These are phyloP conservation scores for Rotaria sp. DNA, from an alignment of 2,888 invertebrate species.

Conservation along the genomic window DNA sequence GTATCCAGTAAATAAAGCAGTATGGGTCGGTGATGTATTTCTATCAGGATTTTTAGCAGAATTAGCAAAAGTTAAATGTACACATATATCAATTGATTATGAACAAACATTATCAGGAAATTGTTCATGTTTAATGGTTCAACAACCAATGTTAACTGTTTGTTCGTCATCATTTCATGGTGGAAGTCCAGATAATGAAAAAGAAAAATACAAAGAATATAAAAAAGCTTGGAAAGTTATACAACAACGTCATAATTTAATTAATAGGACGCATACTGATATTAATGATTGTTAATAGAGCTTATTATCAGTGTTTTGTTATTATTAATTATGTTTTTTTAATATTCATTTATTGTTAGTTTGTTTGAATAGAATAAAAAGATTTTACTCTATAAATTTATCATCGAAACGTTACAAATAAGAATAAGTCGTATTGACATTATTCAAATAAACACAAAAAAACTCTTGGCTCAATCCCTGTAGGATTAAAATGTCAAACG, in stretches of 20 bases:
- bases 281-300: not conserved
- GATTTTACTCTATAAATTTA: too few relatives aligned
- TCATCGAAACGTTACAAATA: too few relatives aligned
- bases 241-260: not conserved
- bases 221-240: not conserved
- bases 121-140: not conserved
- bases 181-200: not conserved
- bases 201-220: not conserved
- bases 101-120: not conserved
- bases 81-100: not conserved
- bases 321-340: not conserved
- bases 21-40: conserved; percentile 4
- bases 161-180: not conserved
- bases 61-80: not conserved
- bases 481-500: too few relatives aligned
- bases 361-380: too few relatives aligned
- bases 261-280: not conserved
- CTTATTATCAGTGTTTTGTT: not conserved
- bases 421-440: too few relatives aligned
- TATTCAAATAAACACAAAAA: too few relatives aligned
- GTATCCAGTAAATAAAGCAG: not conserved
- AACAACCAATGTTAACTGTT: conserved; percentile 17
- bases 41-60: not conserved
- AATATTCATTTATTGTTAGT: too few relatives aligned
- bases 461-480: too few relatives aligned